Percentiles rank a stretch among this genome's conserved stretches.
Conservation (phyloP, 1,140 invertebrate genomes). For the Ceratosolen fusciceps region DNA sequence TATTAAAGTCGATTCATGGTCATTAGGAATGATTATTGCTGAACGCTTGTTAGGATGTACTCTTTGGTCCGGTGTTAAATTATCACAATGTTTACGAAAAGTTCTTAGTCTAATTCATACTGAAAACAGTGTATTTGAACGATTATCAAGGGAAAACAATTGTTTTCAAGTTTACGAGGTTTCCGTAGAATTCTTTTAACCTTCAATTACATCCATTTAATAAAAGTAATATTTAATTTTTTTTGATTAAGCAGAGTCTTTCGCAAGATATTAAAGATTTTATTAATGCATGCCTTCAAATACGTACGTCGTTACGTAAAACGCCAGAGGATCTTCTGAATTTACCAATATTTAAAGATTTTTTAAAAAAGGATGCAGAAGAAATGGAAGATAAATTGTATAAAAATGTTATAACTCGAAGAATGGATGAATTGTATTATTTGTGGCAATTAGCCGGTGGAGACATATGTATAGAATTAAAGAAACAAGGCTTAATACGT, state of each 20-base stretch:
- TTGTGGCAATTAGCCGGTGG: constrained; percentile 96
- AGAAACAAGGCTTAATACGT: constrained; percentile 91
- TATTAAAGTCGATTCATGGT: constrained; percentile 90
- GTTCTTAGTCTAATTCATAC: constrained; percentile 79
- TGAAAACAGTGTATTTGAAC: constrained; percentile 77
- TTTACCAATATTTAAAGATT: constrained; percentile 69
- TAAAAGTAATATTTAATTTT: too few species aligned
- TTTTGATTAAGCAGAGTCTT: constrained; percentile 69
- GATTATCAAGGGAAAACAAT: constrained; percentile 84
- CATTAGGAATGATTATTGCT: constrained; percentile 88
- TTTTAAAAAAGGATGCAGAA: constrained; percentile 58
- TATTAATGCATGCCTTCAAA: constrained; percentile 80
- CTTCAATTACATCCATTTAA: too few species aligned
- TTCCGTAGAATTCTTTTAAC: constrained; percentile 50
- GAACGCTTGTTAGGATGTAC: constrained; percentile 79
- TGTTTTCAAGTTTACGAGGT: constrained; percentile 78
- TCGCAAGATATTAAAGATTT: constrained; percentile 75
- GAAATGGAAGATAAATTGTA: constrained; percentile 61
- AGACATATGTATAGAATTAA: constrained; percentile 90
- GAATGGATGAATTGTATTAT: constrained; percentile 89
- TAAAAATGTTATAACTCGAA: constrained; percentile 74
- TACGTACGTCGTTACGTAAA: constrained; percentile 76
- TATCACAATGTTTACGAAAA: constrained; percentile 81
- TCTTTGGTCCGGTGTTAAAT: constrained; percentile 81
- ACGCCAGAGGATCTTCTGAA: constrained; percentile 75